Base-by-base conservation (phyloP, 2,888 invertebrate genomes). In the Phyllotreta striolata region DNA sequence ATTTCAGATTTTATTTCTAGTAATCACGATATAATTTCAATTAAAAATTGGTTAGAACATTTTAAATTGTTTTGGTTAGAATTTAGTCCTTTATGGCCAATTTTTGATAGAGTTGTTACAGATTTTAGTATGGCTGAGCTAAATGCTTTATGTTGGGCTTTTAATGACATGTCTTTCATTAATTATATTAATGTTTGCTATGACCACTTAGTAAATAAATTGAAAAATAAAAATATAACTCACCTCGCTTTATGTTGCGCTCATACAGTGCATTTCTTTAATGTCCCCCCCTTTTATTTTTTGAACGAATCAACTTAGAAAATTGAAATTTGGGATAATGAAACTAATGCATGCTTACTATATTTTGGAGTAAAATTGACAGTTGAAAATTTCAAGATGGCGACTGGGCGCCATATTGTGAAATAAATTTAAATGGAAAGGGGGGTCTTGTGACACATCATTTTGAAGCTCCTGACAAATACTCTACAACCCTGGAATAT, bases 201-300 rank as follows among this genome's bases (percentile, higher is more conserved):
- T 41, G 47, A 59, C 8, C n/a, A 35, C 24, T 49, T 58, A 9
- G 58, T 39, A 49, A 37, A 41, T 41, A 24, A 24, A 3, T 24
- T 24, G 6, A 35, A 44, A 34, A 49, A 12, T 9, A 37, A 59
- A 6, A 12, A 59, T 59, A 41, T 59, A 5, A 51, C 40, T 12
- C 59, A 59, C 35, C 41, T 59, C 34, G 51, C 59, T n/a, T 51
- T 59, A 35, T 59, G 59, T 52, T 52, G 59, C 52, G 59, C 59
- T 7, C 59, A 59, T 35, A 24, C n/a, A n/a, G n/a, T n/a, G n/a
- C n/a, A n/a, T n/a, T n/a, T n/a, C n/a, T n/a, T n/a, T n/a, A n/a
- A n/a, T n/a, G n/a, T n/a, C n/a, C n/a, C n/a, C n/a, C n/a, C n/a
- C n/a, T n/a, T n/a, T n/a, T n/a, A n/a, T n/a, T n/a, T n/a, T n/a